These are phyloP conservation scores for Dugesia japonica DNA, from an alignment of 2,888 invertebrate species.

Conservation along the genomic window DNA sequence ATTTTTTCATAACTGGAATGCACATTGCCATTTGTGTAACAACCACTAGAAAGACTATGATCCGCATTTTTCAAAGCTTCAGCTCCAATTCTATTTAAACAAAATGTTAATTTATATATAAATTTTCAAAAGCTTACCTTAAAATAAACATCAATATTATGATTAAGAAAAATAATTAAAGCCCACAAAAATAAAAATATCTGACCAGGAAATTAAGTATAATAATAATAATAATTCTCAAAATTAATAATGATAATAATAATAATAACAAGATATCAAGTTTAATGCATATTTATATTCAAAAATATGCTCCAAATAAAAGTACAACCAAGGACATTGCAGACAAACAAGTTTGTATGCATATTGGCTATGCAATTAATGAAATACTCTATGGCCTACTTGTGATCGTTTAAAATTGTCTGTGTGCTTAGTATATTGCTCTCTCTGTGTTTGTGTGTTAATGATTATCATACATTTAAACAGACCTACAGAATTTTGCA, in stretches of 20 bases:
- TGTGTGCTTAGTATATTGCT: background rate
- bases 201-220: background rate
- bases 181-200: background rate
- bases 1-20: background rate
- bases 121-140: background rate
- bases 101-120: background rate
- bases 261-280: background rate
- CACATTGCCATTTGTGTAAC: background rate
- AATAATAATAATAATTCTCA: too few relatives aligned
- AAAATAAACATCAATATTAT: background rate
- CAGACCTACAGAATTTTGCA: background rate
- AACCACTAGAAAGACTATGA: background rate
- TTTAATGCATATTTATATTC: background rate
- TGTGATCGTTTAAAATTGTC: background rate
- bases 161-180: background rate
- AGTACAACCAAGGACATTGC: background rate
- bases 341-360: background rate
- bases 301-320: background rate
- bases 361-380: background rate
- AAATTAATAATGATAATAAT: background rate
- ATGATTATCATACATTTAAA: background rate
- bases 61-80: conserved; percentile 1
- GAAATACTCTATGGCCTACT: background rate
- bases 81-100: background rate
- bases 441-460: background rate